These are phyloP conservation scores for Vannuccia rotundouncinata DNA, from an alignment of 2,888 invertebrate species.

Conservation along the genomic window DNA sequence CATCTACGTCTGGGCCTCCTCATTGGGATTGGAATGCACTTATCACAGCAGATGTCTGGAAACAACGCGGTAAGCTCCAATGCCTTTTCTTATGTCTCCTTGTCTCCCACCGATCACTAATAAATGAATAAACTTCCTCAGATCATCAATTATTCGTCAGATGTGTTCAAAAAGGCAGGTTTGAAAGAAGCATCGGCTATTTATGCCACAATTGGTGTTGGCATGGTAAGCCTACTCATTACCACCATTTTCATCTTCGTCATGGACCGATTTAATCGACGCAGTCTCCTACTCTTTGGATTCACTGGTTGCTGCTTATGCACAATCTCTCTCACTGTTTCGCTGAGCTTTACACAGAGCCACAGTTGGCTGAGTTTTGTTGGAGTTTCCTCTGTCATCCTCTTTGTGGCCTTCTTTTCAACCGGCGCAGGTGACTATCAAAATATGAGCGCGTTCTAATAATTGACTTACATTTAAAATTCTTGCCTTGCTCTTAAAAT, in stretches of 20 bases:
- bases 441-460: no score
- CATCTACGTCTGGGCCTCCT: constrained; percentile 70
- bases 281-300: constrained; percentile 71
- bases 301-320: constrained; percentile 71
- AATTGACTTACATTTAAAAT: no score
- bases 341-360: constrained; percentile 45
- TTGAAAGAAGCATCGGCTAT: constrained; percentile 64
- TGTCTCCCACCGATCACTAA: no score
- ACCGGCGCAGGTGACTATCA: constrained; percentile 50
- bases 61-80: constrained; percentile 70
- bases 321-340: constrained; percentile 65
- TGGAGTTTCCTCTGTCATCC: neutral
- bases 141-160: constrained; percentile 60
- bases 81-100: constrained; percentile 33
- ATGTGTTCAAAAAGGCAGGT: constrained; percentile 70
- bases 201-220: constrained; percentile 76
- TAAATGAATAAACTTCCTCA: no score
- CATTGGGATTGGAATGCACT: constrained; percentile 73
- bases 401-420: neutral
- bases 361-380: neutral
- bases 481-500: no score
- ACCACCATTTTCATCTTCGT: constrained; percentile 72
- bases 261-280: constrained; percentile 75
- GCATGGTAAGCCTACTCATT: constrained; percentile 76
- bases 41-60: constrained; percentile 80